Base-by-base conservation (phyloP, 2,113 vertebrate genomes). In the Promerops cafer region DNA sequence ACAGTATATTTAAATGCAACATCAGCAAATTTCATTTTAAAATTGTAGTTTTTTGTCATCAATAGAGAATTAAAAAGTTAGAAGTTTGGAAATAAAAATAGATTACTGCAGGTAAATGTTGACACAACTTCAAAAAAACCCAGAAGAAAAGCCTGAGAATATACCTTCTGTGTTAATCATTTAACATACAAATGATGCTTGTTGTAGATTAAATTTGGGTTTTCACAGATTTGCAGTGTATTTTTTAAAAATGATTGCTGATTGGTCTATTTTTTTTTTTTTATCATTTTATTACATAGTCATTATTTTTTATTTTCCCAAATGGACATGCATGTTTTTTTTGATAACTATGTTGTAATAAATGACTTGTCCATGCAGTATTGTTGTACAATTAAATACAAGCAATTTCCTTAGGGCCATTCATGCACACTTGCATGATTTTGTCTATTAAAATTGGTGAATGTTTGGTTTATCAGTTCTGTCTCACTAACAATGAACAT, bases 351-450 rank as follows among this genome's bases (percentile, higher is more conserved):
- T 63, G 28, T 75, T 91, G 39, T 56, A 89, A 15, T 63, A 74
- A 84, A 44, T 87, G 71, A 79, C 56, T 79, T 69, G 23, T 77
- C 49, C 14, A 35, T 66, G n/a, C 68, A 72, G 20, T 74, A 7
- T 75, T 37, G 13, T 56, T 44, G 23, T 33, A 12, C 33, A 42
- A 1, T 61, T 70, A 83, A 80, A 76, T 49, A 26, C 31, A 57
- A 37, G 4, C 52, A 50, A 2, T 90, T 94, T 91, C 40, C 37
- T 63, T 81, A 39, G 27, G 42, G 49, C 94, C 88, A 47, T 87
- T 81, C 90, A 90, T 91, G 93, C 78, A 90, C 47, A 83, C 70
- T 93, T 96, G 95, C 97, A 97, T 95, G 95, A 78, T 89, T 80
- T 72, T 92, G 18, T 91, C 35, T 91, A 44, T 79, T 89, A 49